These are phyloP conservation scores for Crotalus helleri DNA, from an alignment of 2,113 vertebrate genomes.

Conservation along the genomic window DNA sequence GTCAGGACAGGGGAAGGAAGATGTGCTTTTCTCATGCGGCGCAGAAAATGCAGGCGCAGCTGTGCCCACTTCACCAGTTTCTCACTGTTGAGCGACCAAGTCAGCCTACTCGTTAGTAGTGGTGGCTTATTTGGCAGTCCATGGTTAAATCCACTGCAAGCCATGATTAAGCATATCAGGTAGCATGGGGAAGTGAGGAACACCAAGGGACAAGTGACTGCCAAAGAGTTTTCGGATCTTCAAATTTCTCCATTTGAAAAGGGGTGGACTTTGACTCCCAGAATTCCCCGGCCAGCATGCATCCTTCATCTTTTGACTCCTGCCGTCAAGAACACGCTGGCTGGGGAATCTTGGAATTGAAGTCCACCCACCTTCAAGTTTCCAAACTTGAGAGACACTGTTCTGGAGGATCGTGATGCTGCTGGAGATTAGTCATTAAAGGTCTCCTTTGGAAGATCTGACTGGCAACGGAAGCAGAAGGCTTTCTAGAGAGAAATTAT, in stretches of 20 bases:
- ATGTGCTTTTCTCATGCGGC: too few species aligned
- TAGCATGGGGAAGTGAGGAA: not conserved
- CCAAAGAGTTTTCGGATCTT: not conserved
- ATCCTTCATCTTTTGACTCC: not conserved
- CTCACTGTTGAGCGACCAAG: too few species aligned
- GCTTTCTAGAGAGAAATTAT: not conserved
- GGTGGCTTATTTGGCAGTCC: not conserved
- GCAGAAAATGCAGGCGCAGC: too few species aligned
- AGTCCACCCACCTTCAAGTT: not conserved
- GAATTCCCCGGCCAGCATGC: not conserved
- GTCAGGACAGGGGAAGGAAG: too few species aligned
- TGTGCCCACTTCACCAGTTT: too few species aligned
- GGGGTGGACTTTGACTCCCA: not conserved
- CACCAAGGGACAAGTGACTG: not conserved
- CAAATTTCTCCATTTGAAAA: not conserved
- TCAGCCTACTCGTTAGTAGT: too few species aligned
- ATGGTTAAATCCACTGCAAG: not conserved
- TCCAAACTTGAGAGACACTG: not conserved
- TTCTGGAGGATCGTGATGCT: not conserved
- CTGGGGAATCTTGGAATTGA: not conserved
- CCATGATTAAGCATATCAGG: not conserved
- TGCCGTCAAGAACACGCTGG: not conserved
- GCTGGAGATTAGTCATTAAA: not conserved
- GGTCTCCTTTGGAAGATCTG: not conserved
- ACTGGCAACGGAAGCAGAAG: not conserved